Evolutionary conservation across 2,113 vertebrate genomes (phyloP), one percentile per base, ranked within the genome.

Genomic region (Catagonus wagneri): DNA sequence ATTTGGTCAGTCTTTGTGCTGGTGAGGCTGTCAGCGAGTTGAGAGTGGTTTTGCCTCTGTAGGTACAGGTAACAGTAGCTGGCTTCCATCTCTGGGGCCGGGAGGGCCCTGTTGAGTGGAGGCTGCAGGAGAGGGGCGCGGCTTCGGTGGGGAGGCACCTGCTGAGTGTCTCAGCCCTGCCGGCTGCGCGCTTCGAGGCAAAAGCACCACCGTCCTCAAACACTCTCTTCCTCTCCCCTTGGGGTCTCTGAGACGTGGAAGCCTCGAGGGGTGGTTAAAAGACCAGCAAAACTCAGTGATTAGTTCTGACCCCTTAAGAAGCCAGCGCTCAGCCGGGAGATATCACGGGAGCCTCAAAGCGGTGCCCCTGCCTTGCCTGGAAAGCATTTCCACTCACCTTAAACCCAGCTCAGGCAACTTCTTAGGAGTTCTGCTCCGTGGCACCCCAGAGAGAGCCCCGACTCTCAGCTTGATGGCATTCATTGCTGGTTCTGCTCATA

Each of bases 1-100:
- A 88, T 92, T 95, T 98, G 98, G 98, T 98, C 98, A 98, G 97
- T 98, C 97, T 98, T 91, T 97, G 72, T 98, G 94, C 97, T 72
- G 92, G 93, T 97, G 97, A 98, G 98, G 97, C 96, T 97, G 95
- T 98, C 96, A 84, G 96, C 96, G 98, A 97, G 97, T 83, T 96
- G 97, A 94, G 98, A 98, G 98, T 97, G 97, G 98, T 98, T 98
- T 98, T 97, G 97, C 96, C 93, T 80, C 97, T 81, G 50, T 56
- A 68, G 29, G 79, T 34, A 60, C 94, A 58, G 97, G 98, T 94
- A 97, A 97, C 97, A 98, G 97, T 96, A 90, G 97, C 98, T 27
- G 56, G 97, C 98, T 98, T 98, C 98, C 88, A 97, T 98, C 98
- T 98, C 97, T 97, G 97, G 97, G 83, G 58, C 83, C 78, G 94